Percentiles rank a stretch among this genome's conserved stretches.
Conservation (phyloP, 2,113 vertebrate species). For the Corythoichthys haematopterus region DNA sequence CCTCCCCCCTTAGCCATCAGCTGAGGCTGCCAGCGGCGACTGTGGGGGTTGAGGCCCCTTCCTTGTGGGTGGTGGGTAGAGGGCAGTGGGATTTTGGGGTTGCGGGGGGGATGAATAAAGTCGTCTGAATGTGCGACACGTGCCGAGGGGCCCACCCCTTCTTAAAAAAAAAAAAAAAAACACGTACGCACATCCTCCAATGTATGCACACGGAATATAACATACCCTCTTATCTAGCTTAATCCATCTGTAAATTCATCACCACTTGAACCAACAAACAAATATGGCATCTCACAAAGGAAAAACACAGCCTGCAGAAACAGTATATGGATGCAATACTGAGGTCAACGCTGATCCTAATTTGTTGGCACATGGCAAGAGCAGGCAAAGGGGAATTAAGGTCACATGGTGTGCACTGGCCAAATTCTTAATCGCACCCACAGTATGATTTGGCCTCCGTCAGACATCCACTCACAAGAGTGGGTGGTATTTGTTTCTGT, state of each 20-base stretch:
- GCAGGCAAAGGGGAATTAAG: constrained; percentile 63
- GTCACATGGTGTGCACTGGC: constrained; percentile 64
- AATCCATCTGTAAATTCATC: constrained; percentile 31
- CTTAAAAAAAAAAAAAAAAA: constrained; percentile 44
- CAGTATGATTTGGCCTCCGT: constrained; percentile 51
- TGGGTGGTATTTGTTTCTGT: background rate
- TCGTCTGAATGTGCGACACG: constrained; percentile 61
- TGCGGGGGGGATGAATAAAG: constrained; percentile 59
- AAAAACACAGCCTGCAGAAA: constrained; percentile 23
- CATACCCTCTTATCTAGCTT: constrained; percentile 26
- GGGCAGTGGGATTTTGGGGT: constrained; percentile 43
- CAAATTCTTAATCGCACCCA: constrained; percentile 65
- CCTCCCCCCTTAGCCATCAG: constrained; percentile 41
- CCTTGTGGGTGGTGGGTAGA: constrained; percentile 45
- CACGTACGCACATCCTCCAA: constrained; percentile 11
- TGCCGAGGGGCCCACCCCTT: constrained; percentile 36
- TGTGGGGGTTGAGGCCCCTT: constrained; percentile 49
- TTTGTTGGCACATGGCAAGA: constrained; percentile 46
- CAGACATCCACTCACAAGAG: constrained; percentile 13
- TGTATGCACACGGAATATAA: constrained; percentile 25
- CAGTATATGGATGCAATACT: constrained; percentile 25
- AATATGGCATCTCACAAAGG: constrained; percentile 13
- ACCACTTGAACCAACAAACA: constrained; percentile 19
- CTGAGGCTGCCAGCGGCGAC: constrained; percentile 48
- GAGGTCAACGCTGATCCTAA: constrained; percentile 50